A percentile compares a stretch with the other conserved stretches of the same genome.
Conservation (phyloP, 2,797 vertebrate genomes). For the Streptopelia turtur region DNA sequence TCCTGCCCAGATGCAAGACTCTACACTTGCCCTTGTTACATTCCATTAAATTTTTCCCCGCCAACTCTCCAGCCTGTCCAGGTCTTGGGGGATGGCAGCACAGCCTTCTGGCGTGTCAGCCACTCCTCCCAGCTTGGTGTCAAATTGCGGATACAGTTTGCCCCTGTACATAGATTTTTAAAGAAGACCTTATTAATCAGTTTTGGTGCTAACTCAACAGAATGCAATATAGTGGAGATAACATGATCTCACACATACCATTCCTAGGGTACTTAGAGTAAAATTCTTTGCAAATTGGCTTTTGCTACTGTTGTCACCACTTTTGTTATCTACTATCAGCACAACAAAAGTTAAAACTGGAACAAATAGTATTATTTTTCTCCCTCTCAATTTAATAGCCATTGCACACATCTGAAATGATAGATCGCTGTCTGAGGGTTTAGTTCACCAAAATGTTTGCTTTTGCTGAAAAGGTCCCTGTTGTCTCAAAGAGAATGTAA, state of each 20-base stretch:
- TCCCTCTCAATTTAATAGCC: neutral
- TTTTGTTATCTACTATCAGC: neutral
- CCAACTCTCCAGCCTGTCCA: no score
- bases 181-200: neutral
- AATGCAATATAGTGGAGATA: neutral
- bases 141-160: neutral
- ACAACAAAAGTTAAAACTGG: neutral
- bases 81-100: no score
- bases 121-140: no score
- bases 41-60: no score
- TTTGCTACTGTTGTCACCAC: neutral
- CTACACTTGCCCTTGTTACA: no score
- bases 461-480: neutral
- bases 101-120: no score
- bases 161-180: neutral
- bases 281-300: neutral
- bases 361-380: neutral
- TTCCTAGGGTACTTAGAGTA: neutral
- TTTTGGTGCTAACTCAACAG: neutral
- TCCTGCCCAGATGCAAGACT: no score
- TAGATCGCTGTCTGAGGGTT: neutral
- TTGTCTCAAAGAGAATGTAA: neutral
- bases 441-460: neutral
- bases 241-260: neutral
- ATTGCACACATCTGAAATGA: neutral